Conservation (phyloP, 2,113 vertebrate species). For the Semicossyphus pulcher region DNA sequence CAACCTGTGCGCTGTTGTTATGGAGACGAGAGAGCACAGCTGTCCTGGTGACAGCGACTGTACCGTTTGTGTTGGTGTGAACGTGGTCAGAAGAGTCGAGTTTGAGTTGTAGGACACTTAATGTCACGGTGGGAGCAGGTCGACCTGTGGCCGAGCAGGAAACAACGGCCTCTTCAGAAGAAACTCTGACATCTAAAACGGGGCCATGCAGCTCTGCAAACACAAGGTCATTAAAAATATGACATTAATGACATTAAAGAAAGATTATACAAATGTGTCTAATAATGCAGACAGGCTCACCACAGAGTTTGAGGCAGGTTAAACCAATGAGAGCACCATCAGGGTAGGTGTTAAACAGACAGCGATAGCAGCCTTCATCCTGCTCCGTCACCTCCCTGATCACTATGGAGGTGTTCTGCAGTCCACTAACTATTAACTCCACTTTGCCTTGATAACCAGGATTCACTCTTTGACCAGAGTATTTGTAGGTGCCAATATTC, state of each 20-base stretch:
- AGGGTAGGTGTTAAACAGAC: constrained; percentile 52
- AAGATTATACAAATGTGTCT: too few relatives aligned
- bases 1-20: background rate
- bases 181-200: constrained; percentile 8
- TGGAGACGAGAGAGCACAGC: background rate
- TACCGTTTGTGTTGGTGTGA: constrained; percentile 34
- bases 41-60: constrained; percentile 10
- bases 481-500: background rate
- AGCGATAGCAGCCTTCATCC: constrained; percentile 59
- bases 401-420: constrained; percentile 38
- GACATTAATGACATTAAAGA: background rate
- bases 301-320: constrained; percentile 56
- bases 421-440: background rate
- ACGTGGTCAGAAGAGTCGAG: background rate
- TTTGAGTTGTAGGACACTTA: background rate
- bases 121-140: constrained; percentile 50
- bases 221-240: too few relatives aligned
- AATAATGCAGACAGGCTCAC: constrained; percentile 47
- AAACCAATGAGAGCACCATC: background rate
- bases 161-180: background rate
- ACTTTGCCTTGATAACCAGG: background rate
- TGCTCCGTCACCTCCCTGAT: constrained; percentile 33
- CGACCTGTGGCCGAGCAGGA: constrained; percentile 62
- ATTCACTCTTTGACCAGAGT: constrained; percentile 1
- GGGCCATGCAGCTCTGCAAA: constrained; percentile 60